These are phyloP conservation scores for Lutraria lutraria DNA, from an alignment of 2,888 invertebrate species.

Conservation along the genomic window DNA sequence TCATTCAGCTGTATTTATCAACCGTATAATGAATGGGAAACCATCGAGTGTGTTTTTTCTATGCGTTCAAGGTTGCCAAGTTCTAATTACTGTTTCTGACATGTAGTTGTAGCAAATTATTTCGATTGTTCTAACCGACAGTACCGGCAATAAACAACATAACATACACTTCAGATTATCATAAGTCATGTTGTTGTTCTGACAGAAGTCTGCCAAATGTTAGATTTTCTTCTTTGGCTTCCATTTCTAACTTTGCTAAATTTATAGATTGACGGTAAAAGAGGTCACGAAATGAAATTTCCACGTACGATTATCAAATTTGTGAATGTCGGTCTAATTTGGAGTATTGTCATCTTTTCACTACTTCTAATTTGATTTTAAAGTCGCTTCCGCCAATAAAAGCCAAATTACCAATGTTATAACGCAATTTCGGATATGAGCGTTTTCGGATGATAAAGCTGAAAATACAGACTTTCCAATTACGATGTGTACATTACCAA, in stretches of 20 bases:
- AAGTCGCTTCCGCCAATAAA: too few relatives aligned
- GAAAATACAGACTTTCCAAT: too few relatives aligned
- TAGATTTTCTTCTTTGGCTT: not conserved
- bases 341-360: too few relatives aligned
- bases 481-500: too few relatives aligned
- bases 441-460: too few relatives aligned
- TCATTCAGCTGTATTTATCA: too few relatives aligned
- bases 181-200: not conserved
- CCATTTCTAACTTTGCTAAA: not conserved
- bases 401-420: too few relatives aligned
- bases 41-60: not conserved
- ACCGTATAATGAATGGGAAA: too few relatives aligned
- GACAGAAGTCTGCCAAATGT: not conserved
- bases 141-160: not conserved
- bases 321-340: too few relatives aligned
- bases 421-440: too few relatives aligned
- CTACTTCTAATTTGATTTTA: too few relatives aligned
- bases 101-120: not conserved
- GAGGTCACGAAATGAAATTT: not conserved
- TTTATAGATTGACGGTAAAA: not conserved
- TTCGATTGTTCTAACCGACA: not conserved
- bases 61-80: not conserved
- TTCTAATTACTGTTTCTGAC: not conserved
- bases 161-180: not conserved
- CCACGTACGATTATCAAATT: too few relatives aligned